Base-by-base conservation (phyloP, 2,888 invertebrate species). In the Troglohyphantes excavatus region DNA sequence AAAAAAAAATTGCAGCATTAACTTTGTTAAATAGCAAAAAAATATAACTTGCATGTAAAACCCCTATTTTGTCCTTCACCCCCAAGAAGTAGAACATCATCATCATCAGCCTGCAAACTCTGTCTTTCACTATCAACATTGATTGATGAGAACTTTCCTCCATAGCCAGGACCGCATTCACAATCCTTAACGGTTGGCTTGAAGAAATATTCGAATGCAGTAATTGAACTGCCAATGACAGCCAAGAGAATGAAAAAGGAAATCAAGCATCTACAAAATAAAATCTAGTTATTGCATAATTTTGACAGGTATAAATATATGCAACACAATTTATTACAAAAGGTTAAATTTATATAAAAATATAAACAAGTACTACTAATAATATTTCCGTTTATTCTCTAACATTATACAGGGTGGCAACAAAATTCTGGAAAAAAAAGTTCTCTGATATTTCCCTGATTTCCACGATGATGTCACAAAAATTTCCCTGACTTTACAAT, bases 221-320 rank as follows among this genome's bases (percentile, higher is more conserved):
- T 76, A 33, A 76, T 76, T 3, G 63, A 76, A 11, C 76, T 76
- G 23, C 76, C 76, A 17, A 76, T 33, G 7, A 23, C 2, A 39
- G 76, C 76, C 63, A 76, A 23, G 19, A 76, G 23, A 17, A 27
- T 59, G 21, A 76, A 76, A 3, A 76, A 33, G 19, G 63, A 76
- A 2, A 76, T 11, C 26, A 76, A 33, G 33, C 33, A 33, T 63
- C 76, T 76, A 39, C 7, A 21, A 19, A 33, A 63, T 39, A 76
- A 75, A 33, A 33, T 33, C 33, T 33, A 33, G 9, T 6, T 9
- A 33, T 33, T 33, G 9, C 33, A 33, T 33, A 33, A 9, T 33
- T 33, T 33, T 33, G 3, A 33, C 9, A 33, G 33, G 5, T 6
- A 6, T 33, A 33, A 3, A 33, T 33, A 33, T n/a, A n/a, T n/a